Conservation (phyloP, 1,140 invertebrate species). For the Zaprionus camerounensis region DNA sequence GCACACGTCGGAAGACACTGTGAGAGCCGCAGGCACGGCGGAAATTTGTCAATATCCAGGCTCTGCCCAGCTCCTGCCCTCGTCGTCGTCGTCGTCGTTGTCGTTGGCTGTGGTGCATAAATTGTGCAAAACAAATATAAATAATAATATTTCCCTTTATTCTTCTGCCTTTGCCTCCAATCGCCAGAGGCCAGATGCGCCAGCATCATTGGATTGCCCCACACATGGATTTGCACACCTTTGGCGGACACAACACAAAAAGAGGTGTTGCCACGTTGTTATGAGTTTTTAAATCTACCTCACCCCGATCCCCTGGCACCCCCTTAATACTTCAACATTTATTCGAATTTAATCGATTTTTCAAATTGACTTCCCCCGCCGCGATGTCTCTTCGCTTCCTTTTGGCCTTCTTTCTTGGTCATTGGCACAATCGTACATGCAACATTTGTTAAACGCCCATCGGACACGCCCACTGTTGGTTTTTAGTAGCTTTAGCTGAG, state of each 20-base stretch:
- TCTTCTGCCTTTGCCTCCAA: slow-evolving; percentile 33
- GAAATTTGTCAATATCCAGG: slow-evolving; percentile 71
- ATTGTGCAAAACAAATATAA: slow-evolving; percentile 79
- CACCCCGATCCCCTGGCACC: slow-evolving; percentile 17
- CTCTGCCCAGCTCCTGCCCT: slow-evolving; percentile 14
- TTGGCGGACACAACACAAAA: slow-evolving; percentile 44
- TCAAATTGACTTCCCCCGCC: slow-evolving; percentile 67
- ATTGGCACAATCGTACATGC: slow-evolving; percentile 55
- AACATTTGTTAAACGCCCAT: slow-evolving; percentile 74
- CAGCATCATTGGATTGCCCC: slow-evolving; percentile 47
- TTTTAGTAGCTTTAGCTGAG: slow-evolving; percentile 30
- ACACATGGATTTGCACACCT: slow-evolving; percentile 78
- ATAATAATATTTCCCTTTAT: slow-evolving; percentile 63
- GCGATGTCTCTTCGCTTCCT: slow-evolving; percentile 20
- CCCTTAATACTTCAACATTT: slow-evolving; percentile 69
- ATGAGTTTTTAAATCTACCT: slow-evolving; percentile 81
- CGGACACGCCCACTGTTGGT: slow-evolving; percentile 65
- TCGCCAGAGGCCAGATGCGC: slow-evolving; percentile 53
- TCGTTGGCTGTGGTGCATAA: slow-evolving; percentile 58
- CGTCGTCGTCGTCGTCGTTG: not conserved
- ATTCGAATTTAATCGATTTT: slow-evolving; percentile 83
- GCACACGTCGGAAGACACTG: slow-evolving; percentile 43
- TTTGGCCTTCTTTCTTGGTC: slow-evolving; percentile 39
- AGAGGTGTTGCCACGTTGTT: slow-evolving; percentile 80
- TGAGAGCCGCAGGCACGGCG: slow-evolving; percentile 32